These are phyloP conservation scores for Nesometra sesokonis DNA, from an alignment of 35 echinoderm and acorn worm species.

Conservation along the genomic window DNA sequence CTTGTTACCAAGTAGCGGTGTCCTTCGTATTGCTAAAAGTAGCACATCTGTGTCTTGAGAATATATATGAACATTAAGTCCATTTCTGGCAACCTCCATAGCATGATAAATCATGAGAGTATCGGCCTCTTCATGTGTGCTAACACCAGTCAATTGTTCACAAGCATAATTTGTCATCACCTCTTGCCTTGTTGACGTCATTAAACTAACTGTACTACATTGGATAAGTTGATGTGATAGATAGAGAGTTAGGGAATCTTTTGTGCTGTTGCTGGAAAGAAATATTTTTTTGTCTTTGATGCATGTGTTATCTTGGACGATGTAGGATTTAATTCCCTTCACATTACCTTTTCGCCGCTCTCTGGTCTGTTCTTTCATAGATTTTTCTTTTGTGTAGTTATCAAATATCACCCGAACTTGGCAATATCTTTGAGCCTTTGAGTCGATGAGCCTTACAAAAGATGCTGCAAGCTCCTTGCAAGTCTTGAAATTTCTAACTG, in stretches of 20 bases:
- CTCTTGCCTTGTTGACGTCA: not conserved
- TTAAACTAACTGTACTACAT: not conserved
- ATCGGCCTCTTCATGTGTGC: constrained; percentile 22
- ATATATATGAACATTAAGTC: not conserved
- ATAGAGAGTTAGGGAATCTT: not conserved
- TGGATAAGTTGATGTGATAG: constrained; percentile 1
- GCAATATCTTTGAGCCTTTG: too few relatives aligned
- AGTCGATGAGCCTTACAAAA: not conserved
- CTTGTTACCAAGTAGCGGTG: not conserved
- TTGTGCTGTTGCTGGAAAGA: too few relatives aligned
- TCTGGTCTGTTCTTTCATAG: too few relatives aligned
- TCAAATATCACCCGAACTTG: too few relatives aligned
- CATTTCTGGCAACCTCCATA: not conserved
- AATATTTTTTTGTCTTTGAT: too few relatives aligned
- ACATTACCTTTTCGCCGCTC: too few relatives aligned
- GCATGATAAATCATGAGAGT: not conserved
- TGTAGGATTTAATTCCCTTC: too few relatives aligned
- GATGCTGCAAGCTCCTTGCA: not conserved
- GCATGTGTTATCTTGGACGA: too few relatives aligned
- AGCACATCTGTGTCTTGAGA: constrained; percentile 3
- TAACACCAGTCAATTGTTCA: not conserved
- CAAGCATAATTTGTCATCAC: not conserved
- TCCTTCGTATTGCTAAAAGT: not conserved
- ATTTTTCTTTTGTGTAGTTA: too few relatives aligned
- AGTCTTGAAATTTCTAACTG: not conserved